A percentile compares a stretch with the other conserved stretches of the same genome.
These are phyloP conservation scores for Serripes groenlandicus DNA, from an alignment of 2,888 invertebrate species.

Conservation along the genomic window DNA sequence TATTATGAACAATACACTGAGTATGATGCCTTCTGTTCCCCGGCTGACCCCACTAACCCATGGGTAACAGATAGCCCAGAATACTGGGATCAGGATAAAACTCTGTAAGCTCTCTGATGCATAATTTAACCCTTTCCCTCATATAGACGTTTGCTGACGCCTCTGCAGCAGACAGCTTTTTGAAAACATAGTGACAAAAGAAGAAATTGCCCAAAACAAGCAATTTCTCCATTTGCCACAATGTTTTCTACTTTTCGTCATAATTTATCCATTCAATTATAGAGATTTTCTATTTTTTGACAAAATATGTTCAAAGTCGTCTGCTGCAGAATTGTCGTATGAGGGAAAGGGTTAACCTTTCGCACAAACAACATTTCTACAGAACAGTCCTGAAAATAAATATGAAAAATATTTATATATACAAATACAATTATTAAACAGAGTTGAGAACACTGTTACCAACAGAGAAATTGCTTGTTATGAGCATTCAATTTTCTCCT, in stretches of 20 bases:
- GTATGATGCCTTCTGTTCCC: constrained; percentile 97
- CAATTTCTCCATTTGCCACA: not conserved
- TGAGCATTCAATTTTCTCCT: not conserved
- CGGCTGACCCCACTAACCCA: constrained; percentile 97
- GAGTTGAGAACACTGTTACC: not conserved
- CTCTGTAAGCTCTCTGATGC: constrained; percentile 90
- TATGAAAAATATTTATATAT: no score
- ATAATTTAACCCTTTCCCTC: no score
- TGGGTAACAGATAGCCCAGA: constrained; percentile 98
- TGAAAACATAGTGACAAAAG: not conserved
- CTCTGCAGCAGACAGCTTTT: not conserved
- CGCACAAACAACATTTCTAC: no score
- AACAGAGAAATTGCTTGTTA: not conserved
- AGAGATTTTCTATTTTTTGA: no score
- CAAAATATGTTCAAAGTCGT: no score
- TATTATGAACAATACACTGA: constrained; percentile 98
- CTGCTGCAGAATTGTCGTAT: no score
- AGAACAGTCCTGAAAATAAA: no score
- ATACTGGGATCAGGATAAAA: constrained; percentile 98
- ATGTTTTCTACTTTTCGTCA: not conserved
- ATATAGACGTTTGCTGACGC: not conserved
- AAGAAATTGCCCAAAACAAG: not conserved
- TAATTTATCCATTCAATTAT: no score
- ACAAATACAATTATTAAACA: no score
- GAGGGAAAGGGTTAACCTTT: no score